Base-by-base conservation (phyloP, 2,888 invertebrate genomes). In the Heliconius ismenius region DNA sequence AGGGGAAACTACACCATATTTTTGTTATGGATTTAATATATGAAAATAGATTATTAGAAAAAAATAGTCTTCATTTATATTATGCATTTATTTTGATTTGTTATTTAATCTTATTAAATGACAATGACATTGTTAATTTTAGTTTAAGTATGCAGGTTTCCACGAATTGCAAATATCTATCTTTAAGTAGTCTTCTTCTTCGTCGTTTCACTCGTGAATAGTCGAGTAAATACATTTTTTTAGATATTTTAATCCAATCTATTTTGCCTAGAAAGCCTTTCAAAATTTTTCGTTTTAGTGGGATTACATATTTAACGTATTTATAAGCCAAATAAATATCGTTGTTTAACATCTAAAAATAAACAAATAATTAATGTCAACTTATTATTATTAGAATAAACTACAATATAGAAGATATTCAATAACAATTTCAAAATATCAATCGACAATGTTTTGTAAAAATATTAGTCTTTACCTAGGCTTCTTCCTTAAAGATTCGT, bases 1-100 rank as follows among this genome's bases (percentile, higher is more conserved):
- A 80, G 81, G 81, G 82, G 82, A 81, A 81, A 75, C 79, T 75
- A 74, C 77, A 74, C 78, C 73, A 83, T 84, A 82, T 83, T 83
- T 80, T 81, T 80, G 76, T 70, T 74, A 77, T 79, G 68, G 76
- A 74, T 68, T 49, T 79, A 73, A 43, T 67, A 70, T 73, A 54
- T 68, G 72, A 75, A 78, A 75, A 32, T 70, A 58, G 54, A 36
- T 32, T 58, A 70, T 58, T 68, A 43, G 18, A 43, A 39, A 26
- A 26, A 62, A 15, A 3, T 26, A 15, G 2, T 26, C 15, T 39
- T 15, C 9, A 26, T 3, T 13, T 65, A 36, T 39, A 39, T 69
- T 10, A 58, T n/a, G 10, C 21, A 21, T 18, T 54, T 54, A 54
- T 54, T 54, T 54, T 21, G 21, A 54, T 21, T 21, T 54, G 0